Percentiles rank a stretch among this genome's conserved stretches.
Evolutionary conservation across 1,140 invertebrate genomes (phyloP).

Genomic region (Hormaphis cornu): DNA sequence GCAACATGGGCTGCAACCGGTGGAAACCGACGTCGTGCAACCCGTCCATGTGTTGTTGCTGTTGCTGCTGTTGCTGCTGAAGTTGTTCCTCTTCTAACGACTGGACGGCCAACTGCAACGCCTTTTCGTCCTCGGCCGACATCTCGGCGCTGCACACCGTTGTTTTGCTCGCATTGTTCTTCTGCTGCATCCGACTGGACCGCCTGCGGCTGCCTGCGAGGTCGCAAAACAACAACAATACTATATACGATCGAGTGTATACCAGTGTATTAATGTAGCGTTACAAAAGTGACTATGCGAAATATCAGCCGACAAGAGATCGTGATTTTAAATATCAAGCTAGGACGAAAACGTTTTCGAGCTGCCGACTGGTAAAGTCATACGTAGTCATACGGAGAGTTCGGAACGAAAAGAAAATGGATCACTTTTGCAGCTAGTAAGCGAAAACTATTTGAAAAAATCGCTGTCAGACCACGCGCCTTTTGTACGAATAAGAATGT

Average conservation of each 20-base stretch:
- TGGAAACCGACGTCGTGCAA: conserved; percentile 20
- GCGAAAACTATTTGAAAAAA: too few species aligned
- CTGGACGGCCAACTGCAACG: conserved; percentile 2
- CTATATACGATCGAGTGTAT: neutral
- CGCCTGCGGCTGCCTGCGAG: conserved; percentile 6
- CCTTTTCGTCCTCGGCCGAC: conserved; percentile 18
- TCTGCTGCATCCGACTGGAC: neutral
- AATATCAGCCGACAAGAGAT: too few species aligned
- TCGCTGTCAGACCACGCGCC: too few species aligned
- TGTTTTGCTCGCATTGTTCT: neutral
- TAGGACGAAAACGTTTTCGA: too few species aligned
- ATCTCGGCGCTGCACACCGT: neutral
- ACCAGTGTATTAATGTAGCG: neutral
- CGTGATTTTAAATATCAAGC: too few species aligned
- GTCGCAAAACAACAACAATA: neutral
- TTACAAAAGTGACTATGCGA: neutral
- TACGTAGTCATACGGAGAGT: too few species aligned
- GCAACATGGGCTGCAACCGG: conserved; percentile 4
- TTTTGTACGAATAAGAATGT: too few species aligned
- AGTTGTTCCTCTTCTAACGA: conserved; percentile 11
- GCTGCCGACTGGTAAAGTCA: too few species aligned
- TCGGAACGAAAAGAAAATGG: too few species aligned
- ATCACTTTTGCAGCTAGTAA: too few species aligned
- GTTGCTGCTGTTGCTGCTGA: too few species aligned
- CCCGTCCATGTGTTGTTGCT: conserved; percentile 2